Conservation (phyloP, 2,888 invertebrate genomes). For the Thecophora atra region DNA sequence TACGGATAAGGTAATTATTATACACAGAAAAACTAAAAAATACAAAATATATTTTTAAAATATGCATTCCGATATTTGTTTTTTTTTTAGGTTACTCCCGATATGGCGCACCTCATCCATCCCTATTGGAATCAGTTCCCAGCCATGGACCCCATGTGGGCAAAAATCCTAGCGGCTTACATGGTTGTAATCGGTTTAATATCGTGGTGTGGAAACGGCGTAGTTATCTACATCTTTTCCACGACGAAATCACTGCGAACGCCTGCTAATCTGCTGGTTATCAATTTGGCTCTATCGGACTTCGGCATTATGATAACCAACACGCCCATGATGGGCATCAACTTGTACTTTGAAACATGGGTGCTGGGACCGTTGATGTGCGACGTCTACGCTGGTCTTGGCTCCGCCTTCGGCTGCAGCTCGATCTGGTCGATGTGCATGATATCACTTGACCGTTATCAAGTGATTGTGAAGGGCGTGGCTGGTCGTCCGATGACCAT, state of each 20-base stretch:
- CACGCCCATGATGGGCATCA: slow-evolving; percentile 66
- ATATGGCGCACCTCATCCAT: slow-evolving; percentile 75
- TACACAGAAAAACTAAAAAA: no score
- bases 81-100: slow-evolving; percentile 69
- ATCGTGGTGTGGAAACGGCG: slow-evolving; percentile 64
- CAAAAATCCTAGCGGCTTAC: slow-evolving; percentile 80
- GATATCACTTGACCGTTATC: slow-evolving; percentile 92
- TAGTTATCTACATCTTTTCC: slow-evolving; percentile 64
- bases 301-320: slow-evolving; percentile 84
- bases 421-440: slow-evolving; percentile 95
- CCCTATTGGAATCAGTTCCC: slow-evolving; percentile 88
- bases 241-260: slow-evolving; percentile 73
- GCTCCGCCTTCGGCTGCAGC: slow-evolving; percentile 87
- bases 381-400: slow-evolving; percentile 85
- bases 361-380: slow-evolving; percentile 76
- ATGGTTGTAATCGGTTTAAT: slow-evolving; percentile 77
- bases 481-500: slow-evolving; percentile 86
- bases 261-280: slow-evolving; percentile 89
- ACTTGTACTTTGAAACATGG: slow-evolving; percentile 65
- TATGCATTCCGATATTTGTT: no score
- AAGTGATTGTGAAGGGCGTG: slow-evolving; percentile 91
- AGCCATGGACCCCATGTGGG: slow-evolving; percentile 90
- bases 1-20: slow-evolving; percentile 82
- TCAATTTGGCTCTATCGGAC: slow-evolving; percentile 87
- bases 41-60: not conserved